A percentile compares a stretch with the other conserved stretches of the same genome.
Conservation (phyloP, 2,888 invertebrate species). For the Amiota mariae region DNA sequence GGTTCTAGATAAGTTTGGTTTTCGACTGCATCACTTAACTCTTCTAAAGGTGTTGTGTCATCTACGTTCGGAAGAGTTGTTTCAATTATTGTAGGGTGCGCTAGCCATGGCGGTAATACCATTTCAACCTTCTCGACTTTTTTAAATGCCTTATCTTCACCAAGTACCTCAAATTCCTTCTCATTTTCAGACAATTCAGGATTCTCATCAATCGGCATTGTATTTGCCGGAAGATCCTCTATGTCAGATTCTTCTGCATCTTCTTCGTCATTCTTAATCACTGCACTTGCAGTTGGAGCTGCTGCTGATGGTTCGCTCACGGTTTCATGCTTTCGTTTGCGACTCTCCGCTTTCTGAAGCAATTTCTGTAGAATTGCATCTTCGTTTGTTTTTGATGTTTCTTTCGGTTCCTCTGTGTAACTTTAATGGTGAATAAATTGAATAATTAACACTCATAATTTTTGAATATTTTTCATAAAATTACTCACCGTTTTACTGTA, state of each 20-base stretch:
- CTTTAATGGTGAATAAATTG: slow-evolving; percentile 28
- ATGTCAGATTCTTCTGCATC: slow-evolving; percentile 32
- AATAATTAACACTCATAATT: neutral
- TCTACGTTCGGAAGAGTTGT: slow-evolving; percentile 74
- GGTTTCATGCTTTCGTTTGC: slow-evolving; percentile 68
- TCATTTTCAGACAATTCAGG: slow-evolving; percentile 15
- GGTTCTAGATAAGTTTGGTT: slow-evolving; percentile 76
- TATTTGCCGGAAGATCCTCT: neutral
- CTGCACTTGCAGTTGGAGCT: slow-evolving; percentile 27
- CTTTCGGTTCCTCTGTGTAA: slow-evolving; percentile 41
- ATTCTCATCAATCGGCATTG: neutral
- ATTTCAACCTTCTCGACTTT: slow-evolving; percentile 79
- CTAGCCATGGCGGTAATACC: slow-evolving; percentile 90
- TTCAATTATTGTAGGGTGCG: slow-evolving; percentile 85
- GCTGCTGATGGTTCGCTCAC: slow-evolving; percentile 40
- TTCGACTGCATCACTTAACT: slow-evolving; percentile 70
- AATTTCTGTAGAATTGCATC: slow-evolving; percentile 77
- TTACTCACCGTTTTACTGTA: slow-evolving; percentile 79
- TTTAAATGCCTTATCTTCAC: slow-evolving; percentile 75
- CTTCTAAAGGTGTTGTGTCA: slow-evolving; percentile 77
- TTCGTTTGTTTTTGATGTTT: slow-evolving; percentile 70
- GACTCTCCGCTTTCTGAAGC: slow-evolving; percentile 77
- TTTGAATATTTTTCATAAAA: neutral
- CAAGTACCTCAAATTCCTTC: slow-evolving; percentile 76
- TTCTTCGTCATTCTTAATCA: slow-evolving; percentile 42